Base-by-base conservation (phyloP, 2,888 invertebrate genomes). In the Sipha maydis region DNA sequence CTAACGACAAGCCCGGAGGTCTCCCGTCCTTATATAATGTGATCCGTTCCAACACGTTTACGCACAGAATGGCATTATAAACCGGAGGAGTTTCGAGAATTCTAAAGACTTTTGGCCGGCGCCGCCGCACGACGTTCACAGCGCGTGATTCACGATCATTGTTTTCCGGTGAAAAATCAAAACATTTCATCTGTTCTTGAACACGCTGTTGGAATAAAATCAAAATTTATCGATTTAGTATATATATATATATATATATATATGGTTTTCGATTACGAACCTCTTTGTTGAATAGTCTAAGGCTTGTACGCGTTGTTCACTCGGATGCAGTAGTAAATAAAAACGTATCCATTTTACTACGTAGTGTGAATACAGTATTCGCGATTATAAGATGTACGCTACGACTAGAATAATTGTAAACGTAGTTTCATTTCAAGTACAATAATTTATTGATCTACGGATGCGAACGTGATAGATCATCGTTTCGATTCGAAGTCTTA, bases 41-140 rank as follows among this genome's bases (percentile, higher is more conserved):
- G 76, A 84, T 84, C 76, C 84, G 76, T 76, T 76, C 84, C 84
- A 76, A 76, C 84, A 84, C 84, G 84, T 67, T 84, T 34, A 69
- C 61, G 34, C 34, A 34, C 80, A 8, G 61, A 67, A 80, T 67
- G 11, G 38, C 19, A 38, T 34, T 21, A 73, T 7, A 34, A 25
- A 34, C 34, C 34, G 73, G 31, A 31, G 31, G 19, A 14, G 31
- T 17, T 38, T 67, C 67, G 19, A n/a, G 41, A 80, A 80, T 67
- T 41, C n/a, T n/a, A 80, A 80, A 67, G 80, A 80, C 34, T 80
- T 80, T 80, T 80, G 61, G 61, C 67, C 80, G 67, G n/a, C 79
- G n/a, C 79, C 80, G 67, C 41, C 79, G n/a, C 79, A 61, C 78
- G 78, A 79, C 78, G 56, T 56, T 17, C 78, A 14, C 78, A 4